A percentile compares a stretch with the other conserved stretches of the same genome.
phyloP scores from a whole-genome alignment of 2,797 vertebrate species.

The Molossus alvarezi region DNA sequence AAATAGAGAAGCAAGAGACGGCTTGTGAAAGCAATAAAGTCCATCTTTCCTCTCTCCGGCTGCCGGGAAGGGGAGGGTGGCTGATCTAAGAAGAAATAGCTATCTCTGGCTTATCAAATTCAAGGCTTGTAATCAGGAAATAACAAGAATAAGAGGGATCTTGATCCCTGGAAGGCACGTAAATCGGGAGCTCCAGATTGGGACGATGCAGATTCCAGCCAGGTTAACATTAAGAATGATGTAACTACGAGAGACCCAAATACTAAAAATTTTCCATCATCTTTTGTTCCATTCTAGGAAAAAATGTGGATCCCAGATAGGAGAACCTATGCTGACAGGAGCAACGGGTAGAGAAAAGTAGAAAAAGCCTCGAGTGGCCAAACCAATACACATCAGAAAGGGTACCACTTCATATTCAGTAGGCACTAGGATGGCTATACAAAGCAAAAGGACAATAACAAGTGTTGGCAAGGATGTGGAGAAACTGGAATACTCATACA shows the following conservation, averaged over 20 bases:
- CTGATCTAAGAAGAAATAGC: neutral
- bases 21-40: neutral
- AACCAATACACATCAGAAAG: neutral
- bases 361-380: neutral
- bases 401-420: neutral
- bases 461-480: neutral
- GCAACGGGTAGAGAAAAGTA: neutral
- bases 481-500: neutral
- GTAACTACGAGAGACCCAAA: neutral
- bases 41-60: neutral
- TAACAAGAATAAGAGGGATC: neutral
- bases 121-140: neutral
- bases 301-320: neutral
- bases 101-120: neutral
- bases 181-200: neutral
- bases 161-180: neutral
- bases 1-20: constrained; percentile 28
- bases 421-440: neutral
- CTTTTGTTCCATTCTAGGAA: neutral
- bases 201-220: neutral
- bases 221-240: neutral
- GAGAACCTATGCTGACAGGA: neutral
- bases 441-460: neutral
- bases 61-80: neutral
- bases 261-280: neutral